phyloP scores from a whole-genome alignment of 2,113 vertebrate genomes.

The Eubucco bourcierii region DNA sequence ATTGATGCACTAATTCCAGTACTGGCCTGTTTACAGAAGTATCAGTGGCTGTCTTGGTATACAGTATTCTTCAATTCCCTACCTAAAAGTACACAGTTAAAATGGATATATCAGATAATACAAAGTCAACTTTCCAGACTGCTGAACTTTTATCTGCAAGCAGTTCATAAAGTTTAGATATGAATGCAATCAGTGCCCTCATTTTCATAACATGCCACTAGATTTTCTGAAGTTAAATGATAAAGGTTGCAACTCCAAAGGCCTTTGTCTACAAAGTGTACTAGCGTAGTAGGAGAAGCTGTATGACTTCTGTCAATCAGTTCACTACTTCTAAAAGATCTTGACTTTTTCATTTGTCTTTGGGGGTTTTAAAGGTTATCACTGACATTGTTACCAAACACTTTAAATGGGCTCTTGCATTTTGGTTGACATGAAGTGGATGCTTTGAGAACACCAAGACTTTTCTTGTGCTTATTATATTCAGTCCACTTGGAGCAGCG shows the following conservation, averaged over 20 bases:
- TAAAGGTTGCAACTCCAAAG: background rate
- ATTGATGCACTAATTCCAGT: background rate
- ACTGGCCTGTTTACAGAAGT: background rate
- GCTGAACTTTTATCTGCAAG: background rate
- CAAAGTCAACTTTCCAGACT: background rate
- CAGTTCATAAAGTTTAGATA: background rate
- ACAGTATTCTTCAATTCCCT: background rate
- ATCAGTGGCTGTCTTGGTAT: background rate
- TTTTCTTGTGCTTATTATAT: background rate
- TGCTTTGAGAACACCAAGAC: background rate
- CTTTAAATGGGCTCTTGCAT: background rate
- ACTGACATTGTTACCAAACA: background rate
- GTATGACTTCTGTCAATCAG: background rate
- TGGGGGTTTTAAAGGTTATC: background rate
- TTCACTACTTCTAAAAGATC: background rate
- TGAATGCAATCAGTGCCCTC: background rate
- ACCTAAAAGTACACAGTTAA: background rate
- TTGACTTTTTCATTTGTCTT: background rate
- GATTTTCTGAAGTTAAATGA: background rate
- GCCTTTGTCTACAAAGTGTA: background rate
- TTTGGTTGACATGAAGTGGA: background rate
- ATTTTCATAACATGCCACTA: background rate
- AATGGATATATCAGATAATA: background rate
- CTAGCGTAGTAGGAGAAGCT: background rate
- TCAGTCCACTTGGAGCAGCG: background rate